Percentiles rank a stretch among this genome's conserved stretches.
These are phyloP conservation scores for Rhagium mordax DNA, from an alignment of 2,888 invertebrate genomes.

Conservation along the genomic window DNA sequence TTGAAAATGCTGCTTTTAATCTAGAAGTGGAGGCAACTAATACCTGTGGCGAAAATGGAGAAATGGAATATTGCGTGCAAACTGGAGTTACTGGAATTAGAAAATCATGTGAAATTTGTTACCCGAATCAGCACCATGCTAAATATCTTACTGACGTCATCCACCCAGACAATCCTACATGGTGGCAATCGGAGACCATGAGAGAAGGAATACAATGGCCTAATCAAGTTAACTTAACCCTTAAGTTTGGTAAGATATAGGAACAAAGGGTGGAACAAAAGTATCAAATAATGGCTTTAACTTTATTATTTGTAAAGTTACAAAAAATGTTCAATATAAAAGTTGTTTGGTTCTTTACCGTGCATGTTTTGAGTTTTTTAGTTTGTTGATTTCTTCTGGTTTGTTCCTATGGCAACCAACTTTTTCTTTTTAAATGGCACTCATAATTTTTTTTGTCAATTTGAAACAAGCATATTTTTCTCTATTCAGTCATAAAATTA, in stretches of 20 bases:
- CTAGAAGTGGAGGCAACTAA: conserved; percentile 93
- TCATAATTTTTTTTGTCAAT: no score
- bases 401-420: no score
- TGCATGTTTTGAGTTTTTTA: no score
- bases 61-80: conserved; percentile 91
- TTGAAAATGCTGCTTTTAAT: conserved; percentile 96
- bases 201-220: conserved; percentile 93
- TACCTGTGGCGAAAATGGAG: conserved; percentile 91
- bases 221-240: conserved; percentile 87
- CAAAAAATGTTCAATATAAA: no score
- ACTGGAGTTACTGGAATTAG: conserved; percentile 80
- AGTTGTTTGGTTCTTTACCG: no score
- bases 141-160: conserved; percentile 92
- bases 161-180: conserved; percentile 90
- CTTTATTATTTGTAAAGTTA: no score
- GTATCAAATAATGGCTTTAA: no score
- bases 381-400: no score
- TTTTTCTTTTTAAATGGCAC: no score
- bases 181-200: conserved; percentile 99
- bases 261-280: background rate
- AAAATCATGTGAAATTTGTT: conserved; percentile 89
- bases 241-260: conserved; percentile 57
- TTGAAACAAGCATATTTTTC: no score
- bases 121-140: conserved; percentile 79
- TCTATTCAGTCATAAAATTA: no score